Base-by-base conservation (phyloP, 2,888 invertebrate species). In the Scaptomyza cyrtandrae region DNA sequence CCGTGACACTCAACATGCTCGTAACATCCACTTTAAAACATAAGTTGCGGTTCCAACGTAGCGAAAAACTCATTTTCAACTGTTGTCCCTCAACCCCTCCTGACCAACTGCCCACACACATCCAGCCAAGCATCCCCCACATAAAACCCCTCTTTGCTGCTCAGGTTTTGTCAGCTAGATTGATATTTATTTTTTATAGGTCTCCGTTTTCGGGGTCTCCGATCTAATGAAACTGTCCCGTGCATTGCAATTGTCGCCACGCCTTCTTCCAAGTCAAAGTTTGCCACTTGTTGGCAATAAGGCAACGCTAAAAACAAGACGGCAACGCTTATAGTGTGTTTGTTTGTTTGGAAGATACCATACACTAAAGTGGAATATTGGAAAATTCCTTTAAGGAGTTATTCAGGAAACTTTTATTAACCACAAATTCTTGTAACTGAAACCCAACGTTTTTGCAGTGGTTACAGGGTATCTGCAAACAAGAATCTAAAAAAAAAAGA, bases 1-100 rank as follows among this genome's bases (percentile, higher is more conserved):
- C 35, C 72, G 41, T 56, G 53, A 50, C 61, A 53, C 62, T 75
- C 71, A 75, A 70, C 84, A 85, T 75, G 75, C 46, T 57, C 57
- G 68, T 57, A 75, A 82, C 80, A 85, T 87, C 77, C 83, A 85
- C 83, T 90, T 89, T 84, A 86, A 86, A 77, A 79, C 78, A 89
- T 85, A 87, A 90, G 84, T 89, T 90, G 86, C 84, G 90, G 89
- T 89, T 83, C 81, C 77, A 90, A 64, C 76, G 68, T 75, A 85
- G 86, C 82, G 79, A 84, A 85, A 86, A 84, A 78, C 76, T 81
- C 70, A 72, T 77, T 85, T 69, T 61, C 56, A 64, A 53, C 33
- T 45, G 65, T 52, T 6, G 5, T 16, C 13, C 41, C 9, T 6
- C 27, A 29, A 29, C 33, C 10, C 33, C 10, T 1, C 10, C 1